A percentile compares a stretch with the other conserved stretches of the same genome.
These are phyloP conservation scores for Drosophila crucigera DNA, from an alignment of 2,888 invertebrate genomes.

Conservation along the genomic window DNA sequence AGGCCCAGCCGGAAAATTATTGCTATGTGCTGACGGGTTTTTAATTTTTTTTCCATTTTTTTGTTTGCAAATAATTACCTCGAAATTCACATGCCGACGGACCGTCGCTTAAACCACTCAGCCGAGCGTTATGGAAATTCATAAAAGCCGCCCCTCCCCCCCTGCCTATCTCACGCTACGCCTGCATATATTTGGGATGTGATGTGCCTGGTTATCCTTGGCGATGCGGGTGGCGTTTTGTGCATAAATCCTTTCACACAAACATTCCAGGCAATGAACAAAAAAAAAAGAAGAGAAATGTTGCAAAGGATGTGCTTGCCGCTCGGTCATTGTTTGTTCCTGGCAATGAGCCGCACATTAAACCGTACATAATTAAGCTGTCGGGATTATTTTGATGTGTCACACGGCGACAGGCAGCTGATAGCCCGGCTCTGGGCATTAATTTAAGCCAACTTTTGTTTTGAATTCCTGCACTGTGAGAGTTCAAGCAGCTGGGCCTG, in stretches of 20 bases:
- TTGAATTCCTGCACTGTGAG: conserved; percentile 54
- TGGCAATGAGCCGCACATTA: conserved; percentile 73
- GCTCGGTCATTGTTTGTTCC: conserved; percentile 59
- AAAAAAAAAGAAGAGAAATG: conserved; percentile 39
- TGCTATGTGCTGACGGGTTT: conserved; percentile 63
- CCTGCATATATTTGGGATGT: conserved; percentile 57
- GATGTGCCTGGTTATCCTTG: conserved; percentile 44
- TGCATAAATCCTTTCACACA: conserved; percentile 77
- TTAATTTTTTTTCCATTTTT: conserved; percentile 21
- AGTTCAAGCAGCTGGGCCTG: conserved; percentile 47
- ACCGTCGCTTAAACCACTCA: conserved; percentile 68
- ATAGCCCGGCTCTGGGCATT: conserved; percentile 67
- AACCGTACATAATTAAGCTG: conserved; percentile 83
- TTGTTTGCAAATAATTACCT: conserved; percentile 76
- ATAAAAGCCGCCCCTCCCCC: conserved; percentile 40
- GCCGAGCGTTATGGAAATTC: conserved; percentile 76
- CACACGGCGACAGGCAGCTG: conserved; percentile 79
- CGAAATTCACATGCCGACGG: conserved; percentile 52
- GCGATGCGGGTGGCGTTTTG: conserved; percentile 73
- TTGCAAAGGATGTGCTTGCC: conserved; percentile 47
- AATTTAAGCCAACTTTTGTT: conserved; percentile 80
- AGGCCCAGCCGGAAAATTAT: conserved; percentile 63
- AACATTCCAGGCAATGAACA: conserved; percentile 30
- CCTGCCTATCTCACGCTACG: conserved; percentile 3
- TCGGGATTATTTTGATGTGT: conserved; percentile 83